Base-by-base conservation (phyloP, 2,797 vertebrate species). In the Typhlichthys subterraneus region DNA sequence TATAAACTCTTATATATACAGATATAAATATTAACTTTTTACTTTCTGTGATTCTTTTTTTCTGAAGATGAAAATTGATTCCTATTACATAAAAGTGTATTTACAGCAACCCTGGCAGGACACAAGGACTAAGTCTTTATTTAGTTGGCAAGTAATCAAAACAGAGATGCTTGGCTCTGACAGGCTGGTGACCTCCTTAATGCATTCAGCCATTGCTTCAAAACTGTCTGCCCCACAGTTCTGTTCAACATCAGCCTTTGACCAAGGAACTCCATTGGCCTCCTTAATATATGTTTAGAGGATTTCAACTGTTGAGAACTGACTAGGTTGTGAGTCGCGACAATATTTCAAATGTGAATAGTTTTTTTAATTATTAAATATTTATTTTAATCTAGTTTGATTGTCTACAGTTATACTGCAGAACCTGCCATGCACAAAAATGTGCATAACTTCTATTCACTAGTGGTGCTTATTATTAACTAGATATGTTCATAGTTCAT, bases 71-170 rank as follows among this genome's bases (percentile, higher is more conserved):
- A 80, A 85, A 86, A 82, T 71, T 38, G 81, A 90, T 76, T 87
- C 85, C 80, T 59, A 76, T 89, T 87, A 72, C 80, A 85, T 87
- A 78, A 86, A 84, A 69, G 14, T 84, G 73, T 87, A 90, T 90
- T 89, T 88, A 79, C 82, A 87, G 87, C 84, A 53, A 72, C 70
- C 59, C 79, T 87, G 87, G 86, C 85, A 86, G 84, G 46, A 84
- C 86, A 79, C 63, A 65, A 66, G 78, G 80, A 77, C 75, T 65
- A 17, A 65, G 75, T 84, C 82, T 85, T 85, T 77, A 80, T 87
- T 88, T 87, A 81, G 85, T 82, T 80, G 83, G 79, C 85, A 75
- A 88, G 45, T 78, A 81, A 80, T 85, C 78, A 83, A 82, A 85
- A 83, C 14, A 61, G 70, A 83, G 65, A 81, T 57, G 19, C 63